Conservation (phyloP, 1,140 invertebrate species). For the Sitobion miscanthi region DNA sequence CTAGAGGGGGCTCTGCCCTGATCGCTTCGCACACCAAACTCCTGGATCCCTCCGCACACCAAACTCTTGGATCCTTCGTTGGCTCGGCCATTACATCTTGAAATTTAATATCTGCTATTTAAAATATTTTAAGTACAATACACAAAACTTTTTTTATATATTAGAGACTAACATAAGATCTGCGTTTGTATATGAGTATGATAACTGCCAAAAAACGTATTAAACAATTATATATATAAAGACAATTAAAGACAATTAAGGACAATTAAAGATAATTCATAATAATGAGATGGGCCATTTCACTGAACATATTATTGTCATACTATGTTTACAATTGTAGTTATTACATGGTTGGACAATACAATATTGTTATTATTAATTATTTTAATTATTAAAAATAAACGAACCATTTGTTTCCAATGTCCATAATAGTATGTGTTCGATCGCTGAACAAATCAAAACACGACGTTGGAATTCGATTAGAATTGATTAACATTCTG, state of each 20-base stretch:
- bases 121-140: background rate
- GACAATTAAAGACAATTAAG: background rate
- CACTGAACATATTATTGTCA: background rate
- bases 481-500: slow-evolving; percentile 2
- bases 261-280: background rate
- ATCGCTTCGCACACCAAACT: no score
- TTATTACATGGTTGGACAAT: background rate
- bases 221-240: background rate
- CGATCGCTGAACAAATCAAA: background rate
- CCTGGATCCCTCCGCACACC: no score
- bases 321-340: background rate
- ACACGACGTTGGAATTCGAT: background rate
- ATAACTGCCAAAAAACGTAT: background rate
- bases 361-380: background rate
- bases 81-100: no score
- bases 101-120: no score
- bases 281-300: background rate
- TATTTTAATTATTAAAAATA: no score
- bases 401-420: background rate
- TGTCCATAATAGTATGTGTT: background rate
- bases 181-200: background rate
- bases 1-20: fast-evolving
- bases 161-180: background rate
- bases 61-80: no score
- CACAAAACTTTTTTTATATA: background rate